Conservation (phyloP, 2,113 vertebrate genomes). For the Paraplagusia blochii region DNA sequence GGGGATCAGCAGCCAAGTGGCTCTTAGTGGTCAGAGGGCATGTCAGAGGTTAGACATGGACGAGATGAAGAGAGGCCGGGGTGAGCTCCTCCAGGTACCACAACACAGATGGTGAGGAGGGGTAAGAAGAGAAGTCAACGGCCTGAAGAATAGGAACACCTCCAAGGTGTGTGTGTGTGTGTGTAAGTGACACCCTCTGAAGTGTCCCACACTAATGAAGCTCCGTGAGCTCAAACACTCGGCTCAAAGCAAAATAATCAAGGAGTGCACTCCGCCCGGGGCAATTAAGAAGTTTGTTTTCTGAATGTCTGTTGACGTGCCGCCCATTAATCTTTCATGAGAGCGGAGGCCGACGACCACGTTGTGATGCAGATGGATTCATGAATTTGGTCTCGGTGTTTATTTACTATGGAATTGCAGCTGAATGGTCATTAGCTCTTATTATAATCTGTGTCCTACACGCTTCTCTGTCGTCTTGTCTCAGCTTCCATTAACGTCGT, state of each 20-base stretch:
- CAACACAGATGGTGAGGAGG: constrained; percentile 57
- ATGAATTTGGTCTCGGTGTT: constrained; percentile 37
- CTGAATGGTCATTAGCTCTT: constrained; percentile 21
- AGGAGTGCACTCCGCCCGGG: constrained; percentile 23
- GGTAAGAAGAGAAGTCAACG: constrained; percentile 37
- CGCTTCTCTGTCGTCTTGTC: constrained; percentile 25
- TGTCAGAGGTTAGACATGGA: constrained; percentile 56
- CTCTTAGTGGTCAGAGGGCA: constrained; percentile 49
- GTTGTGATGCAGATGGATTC: constrained; percentile 26
- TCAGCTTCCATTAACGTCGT: constrained; percentile 20
- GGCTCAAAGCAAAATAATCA: constrained; percentile 57
- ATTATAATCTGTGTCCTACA: constrained; percentile 43
- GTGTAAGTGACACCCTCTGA: constrained; percentile 23
- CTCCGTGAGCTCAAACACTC: constrained; percentile 17
- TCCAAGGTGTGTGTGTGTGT: constrained; percentile 2
- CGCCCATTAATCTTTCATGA: constrained; percentile 56
- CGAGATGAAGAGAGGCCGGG: constrained; percentile 60
- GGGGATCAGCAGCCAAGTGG: constrained; percentile 31
- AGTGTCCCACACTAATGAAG: constrained; percentile 30
- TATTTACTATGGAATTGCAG: constrained; percentile 55
- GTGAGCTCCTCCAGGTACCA: constrained; percentile 42
- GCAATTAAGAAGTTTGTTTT: constrained; percentile 64
- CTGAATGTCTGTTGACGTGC: constrained; percentile 36
- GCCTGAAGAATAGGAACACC: constrained; percentile 36
- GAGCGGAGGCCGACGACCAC: constrained; percentile 33